Evolutionary conservation across 2,888 invertebrate genomes (phyloP).

Genomic region (Thelaira solivaga): DNA sequence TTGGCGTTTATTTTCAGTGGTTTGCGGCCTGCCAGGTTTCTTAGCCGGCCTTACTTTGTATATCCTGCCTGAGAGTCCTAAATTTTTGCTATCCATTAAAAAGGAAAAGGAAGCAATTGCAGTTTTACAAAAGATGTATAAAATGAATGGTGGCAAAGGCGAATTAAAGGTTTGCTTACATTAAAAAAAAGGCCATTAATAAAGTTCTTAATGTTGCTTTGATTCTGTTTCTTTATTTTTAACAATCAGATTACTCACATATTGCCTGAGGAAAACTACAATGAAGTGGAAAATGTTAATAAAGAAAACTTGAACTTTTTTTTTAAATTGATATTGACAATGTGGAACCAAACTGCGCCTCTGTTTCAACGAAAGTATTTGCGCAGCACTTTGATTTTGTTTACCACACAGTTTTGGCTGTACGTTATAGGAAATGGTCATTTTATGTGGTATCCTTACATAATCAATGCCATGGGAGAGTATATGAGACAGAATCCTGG

Average conservation of each 20-base stretch:
- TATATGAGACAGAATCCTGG: slow-evolving; percentile 67
- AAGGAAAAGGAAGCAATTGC: slow-evolving; percentile 68
- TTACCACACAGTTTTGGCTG: slow-evolving; percentile 72
- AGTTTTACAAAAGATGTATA: slow-evolving; percentile 68
- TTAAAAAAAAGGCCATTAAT: too few species aligned
- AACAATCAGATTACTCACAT: slow-evolving; percentile 63
- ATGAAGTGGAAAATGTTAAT: slow-evolving; percentile 29
- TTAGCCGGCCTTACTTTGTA: slow-evolving; percentile 68
- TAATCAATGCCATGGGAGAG: slow-evolving; percentile 71
- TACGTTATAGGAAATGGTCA: slow-evolving; percentile 71
- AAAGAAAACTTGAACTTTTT: slow-evolving; percentile 62
- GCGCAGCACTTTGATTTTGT: slow-evolving; percentile 69
- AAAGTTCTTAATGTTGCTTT: neutral
- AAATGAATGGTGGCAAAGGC: slow-evolving; percentile 67
- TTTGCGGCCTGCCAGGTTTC: slow-evolving; percentile 71
- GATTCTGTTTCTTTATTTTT: neutral
- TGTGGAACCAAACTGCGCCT: slow-evolving; percentile 73
- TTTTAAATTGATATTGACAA: slow-evolving; percentile 65
- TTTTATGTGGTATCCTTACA: slow-evolving; percentile 75
- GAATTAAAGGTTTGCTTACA: slow-evolving; percentile 63
- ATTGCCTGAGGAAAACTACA: slow-evolving; percentile 64
- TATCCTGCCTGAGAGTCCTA: slow-evolving; percentile 73
- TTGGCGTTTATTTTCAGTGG: slow-evolving; percentile 72
- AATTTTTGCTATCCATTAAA: slow-evolving; percentile 70
- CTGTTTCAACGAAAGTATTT: slow-evolving; percentile 70